Percentiles rank a stretch among this genome's conserved stretches.
phyloP scores from a whole-genome alignment of 2,888 invertebrate genomes.

The Lasioglossum vierecki region DNA sequence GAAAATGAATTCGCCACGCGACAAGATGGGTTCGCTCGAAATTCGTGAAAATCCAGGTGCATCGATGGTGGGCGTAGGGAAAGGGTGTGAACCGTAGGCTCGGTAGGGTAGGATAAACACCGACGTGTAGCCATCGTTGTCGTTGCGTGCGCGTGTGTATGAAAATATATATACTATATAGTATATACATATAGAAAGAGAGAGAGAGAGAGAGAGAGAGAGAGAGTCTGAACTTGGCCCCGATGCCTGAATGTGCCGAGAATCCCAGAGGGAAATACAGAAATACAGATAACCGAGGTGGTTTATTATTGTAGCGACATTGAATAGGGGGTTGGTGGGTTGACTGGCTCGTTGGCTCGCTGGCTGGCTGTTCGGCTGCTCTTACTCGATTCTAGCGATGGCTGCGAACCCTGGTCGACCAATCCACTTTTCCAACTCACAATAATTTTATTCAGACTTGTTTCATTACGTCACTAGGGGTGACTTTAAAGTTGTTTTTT shows the following conservation, averaged over 20 bases:
- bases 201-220: not conserved
- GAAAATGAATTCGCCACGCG: slow-evolving; percentile 41
- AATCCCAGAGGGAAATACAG: slow-evolving; percentile 83
- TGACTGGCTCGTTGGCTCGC: slow-evolving; percentile 61
- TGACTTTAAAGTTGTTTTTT: too few species aligned
- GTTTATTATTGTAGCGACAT: slow-evolving; percentile 82
- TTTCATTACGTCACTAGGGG: too few species aligned
- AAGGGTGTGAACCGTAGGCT: slow-evolving; percentile 45
- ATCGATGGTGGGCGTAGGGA: slow-evolving; percentile 31
- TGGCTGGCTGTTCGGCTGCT: slow-evolving; percentile 56
- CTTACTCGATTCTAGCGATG: slow-evolving; percentile 58
- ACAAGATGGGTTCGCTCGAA: slow-evolving; percentile 37
- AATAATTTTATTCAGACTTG: not conserved
- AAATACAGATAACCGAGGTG: slow-evolving; percentile 82
- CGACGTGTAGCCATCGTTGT: slow-evolving; percentile 66
- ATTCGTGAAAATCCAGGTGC: slow-evolving; percentile 59
- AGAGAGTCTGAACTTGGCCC: slow-evolving; percentile 83
- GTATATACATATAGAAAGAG: not conserved
- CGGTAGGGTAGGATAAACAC: slow-evolving; percentile 71
- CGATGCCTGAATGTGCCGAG: slow-evolving; percentile 81
- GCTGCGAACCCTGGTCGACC: slow-evolving; percentile 51
- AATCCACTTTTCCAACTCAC: not conserved
- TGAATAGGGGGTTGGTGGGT: slow-evolving; percentile 78
- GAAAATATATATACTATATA: slow-evolving; percentile 3
- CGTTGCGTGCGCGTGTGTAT: not conserved